These are phyloP conservation scores for Drosophila kikkawai DNA, from an alignment of 1,140 invertebrate species.

Conservation along the genomic window DNA sequence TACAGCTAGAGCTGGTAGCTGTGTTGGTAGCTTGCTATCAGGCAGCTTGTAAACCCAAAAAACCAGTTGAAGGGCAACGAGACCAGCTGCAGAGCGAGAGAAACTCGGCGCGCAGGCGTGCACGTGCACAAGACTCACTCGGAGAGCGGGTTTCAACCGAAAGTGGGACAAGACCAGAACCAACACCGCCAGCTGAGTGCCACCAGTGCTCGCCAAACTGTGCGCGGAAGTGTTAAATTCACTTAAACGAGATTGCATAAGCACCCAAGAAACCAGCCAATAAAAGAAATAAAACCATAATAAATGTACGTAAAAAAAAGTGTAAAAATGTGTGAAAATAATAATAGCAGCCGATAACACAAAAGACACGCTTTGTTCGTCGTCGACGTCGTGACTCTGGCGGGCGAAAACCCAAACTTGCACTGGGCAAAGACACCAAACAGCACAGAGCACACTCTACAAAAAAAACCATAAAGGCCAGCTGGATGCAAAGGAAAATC, in stretches of 20 bases:
- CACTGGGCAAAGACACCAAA: constrained; percentile 21
- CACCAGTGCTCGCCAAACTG: constrained; percentile 56
- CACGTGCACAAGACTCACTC: constrained; percentile 57
- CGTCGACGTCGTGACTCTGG: constrained; percentile 18
- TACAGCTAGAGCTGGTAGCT: constrained; percentile 24
- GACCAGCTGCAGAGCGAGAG: constrained; percentile 33
- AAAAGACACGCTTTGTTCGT: constrained; percentile 68
- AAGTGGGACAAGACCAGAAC: constrained; percentile 71
- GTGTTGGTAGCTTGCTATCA: not conserved
- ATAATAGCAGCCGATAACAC: constrained; percentile 39
- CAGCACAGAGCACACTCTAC: not conserved
- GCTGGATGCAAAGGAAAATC: constrained; percentile 40
- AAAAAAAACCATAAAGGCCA: constrained; percentile 21
- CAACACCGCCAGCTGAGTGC: constrained; percentile 2
- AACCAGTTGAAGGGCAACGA: constrained; percentile 60
- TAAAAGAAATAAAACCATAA: constrained; percentile 39
- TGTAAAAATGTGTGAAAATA: constrained; percentile 73
- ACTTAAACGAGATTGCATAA: constrained; percentile 54
- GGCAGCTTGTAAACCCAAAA: constrained; percentile 20
- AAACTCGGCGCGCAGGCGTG: constrained; percentile 37
- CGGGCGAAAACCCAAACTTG: constrained; percentile 27
- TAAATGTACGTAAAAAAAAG: constrained; percentile 47
- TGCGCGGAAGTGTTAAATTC: constrained; percentile 45
- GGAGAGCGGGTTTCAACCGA: constrained; percentile 42
- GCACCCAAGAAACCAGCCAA: constrained; percentile 18